Base-by-base conservation (phyloP, 2,888 invertebrate species). In the Itoplectis maculator region DNA sequence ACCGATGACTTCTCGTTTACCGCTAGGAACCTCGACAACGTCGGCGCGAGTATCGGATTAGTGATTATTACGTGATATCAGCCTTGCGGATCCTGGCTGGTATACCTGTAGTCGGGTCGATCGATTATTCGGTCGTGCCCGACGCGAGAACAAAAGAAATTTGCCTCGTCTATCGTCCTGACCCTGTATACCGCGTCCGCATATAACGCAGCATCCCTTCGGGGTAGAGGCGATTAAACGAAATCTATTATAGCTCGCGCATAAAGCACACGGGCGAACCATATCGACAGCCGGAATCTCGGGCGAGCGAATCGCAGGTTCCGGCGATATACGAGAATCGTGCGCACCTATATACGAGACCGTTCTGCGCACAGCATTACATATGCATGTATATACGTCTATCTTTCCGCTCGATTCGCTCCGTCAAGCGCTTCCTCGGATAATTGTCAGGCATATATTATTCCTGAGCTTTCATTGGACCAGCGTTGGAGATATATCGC, bases 171-270 rank as follows among this genome's bases (percentile, higher is more conserved):
- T 11, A 15, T 37, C 13, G n/a, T 9, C 45, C 45, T 23, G n/a
- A 65, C 11, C 20, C 66, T 11, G 29, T 29, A 29, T 29, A 29
- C 5, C 29, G n/a, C 5, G 29, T 42, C 51, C 13, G 11, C 29
- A 45, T 59, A 51, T 23, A 29, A 77, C 40, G 72, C 59, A 42
- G 37, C 47, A 13, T 45, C 47, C 37, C 47, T 40, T 69, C 65
- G 74, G n/a, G 40, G 42, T 75, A 61, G 61, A 75, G 69, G 65
- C 74, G 74, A 79, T 82, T 82, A 79, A 82, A 82, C 56, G 74
- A 82, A 82, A 79, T 74, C 74, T 65, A 78, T 82, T 75, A 74
- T 74, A 69, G 82, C 59, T 45, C 82, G 63, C 63, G 51, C 49
- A 74, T 74, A 77, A 68, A 80, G 47, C 61, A 76, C 42, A 56